Conservation (phyloP, 2,113 vertebrate genomes). For the Euleptes europaea region DNA sequence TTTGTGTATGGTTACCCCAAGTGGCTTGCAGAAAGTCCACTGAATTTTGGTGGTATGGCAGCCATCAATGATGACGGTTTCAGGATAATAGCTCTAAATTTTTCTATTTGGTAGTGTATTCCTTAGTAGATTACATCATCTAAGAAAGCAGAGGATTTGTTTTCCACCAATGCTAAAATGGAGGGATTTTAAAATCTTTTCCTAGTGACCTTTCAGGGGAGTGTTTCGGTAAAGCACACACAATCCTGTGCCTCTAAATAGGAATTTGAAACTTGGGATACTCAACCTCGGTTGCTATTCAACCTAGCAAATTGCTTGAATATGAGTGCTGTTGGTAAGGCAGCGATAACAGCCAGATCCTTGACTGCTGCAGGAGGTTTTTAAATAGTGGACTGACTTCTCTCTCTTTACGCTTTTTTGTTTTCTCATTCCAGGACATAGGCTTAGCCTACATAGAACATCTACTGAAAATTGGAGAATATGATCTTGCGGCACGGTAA, state of each 20-base stretch:
- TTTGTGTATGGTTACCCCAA: no score
- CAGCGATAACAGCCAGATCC: background rate
- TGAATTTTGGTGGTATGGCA: no score
- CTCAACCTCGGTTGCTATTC: slow-evolving; percentile 4
- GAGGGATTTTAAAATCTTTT: background rate
- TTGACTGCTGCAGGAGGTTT: background rate
- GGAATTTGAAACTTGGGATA: background rate
- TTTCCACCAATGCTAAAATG: background rate
- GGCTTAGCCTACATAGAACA: slow-evolving; percentile 95
- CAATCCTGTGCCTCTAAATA: background rate
- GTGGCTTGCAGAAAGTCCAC: no score
- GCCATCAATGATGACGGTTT: no score
- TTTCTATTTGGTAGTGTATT: no score
- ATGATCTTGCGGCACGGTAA: slow-evolving; percentile 91
- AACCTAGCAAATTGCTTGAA: background rate
- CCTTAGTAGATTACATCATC: no score
- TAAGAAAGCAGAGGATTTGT: background rate
- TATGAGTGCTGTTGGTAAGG: background rate
- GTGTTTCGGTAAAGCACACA: background rate
- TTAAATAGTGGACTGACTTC: background rate
- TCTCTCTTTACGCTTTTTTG: slow-evolving; percentile 31
- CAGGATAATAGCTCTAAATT: no score
- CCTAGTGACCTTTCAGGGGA: background rate
- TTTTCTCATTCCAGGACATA: slow-evolving; percentile 82
- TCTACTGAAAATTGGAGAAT: slow-evolving; percentile 89